Evolutionary conservation across 2,888 invertebrate genomes (phyloP), one percentile per base, ranked within the genome.

Genomic region (Maniola hyperantus): DNA sequence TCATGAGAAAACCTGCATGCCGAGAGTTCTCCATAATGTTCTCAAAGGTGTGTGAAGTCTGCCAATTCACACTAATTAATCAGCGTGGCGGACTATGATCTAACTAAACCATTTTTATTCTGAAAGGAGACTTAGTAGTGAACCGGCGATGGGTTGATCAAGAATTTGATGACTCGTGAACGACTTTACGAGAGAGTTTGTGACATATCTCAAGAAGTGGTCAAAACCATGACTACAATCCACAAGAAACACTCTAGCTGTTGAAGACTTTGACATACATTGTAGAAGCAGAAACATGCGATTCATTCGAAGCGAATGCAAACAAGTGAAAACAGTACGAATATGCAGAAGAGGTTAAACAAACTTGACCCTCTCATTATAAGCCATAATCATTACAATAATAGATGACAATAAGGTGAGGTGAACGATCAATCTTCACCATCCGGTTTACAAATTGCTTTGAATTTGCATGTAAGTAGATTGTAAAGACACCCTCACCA

Each of bases 291-390:
- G 48, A 48, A 48, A 18, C 18, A 18, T 18, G 46, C 46, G 46
- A 48, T 18, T 46, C 46, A 18, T 46, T 46, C 18, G 46, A 15
- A 46, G 36, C 2, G 15, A 6, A 36, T 36, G 36, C 18, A 36
- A 55, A 36, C 10, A 55, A 36, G 55, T 39, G 55, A 55, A 36
- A 55, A 39, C 36, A 39, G 18, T 18, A 55, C 39, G 55, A 55
- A 55, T 55, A 55, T 36, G 55, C 55, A 55, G 15, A n/a, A 10
- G 15, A 39, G 55, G 36, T 55, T 39, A 55, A 55, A 55, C 55
- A 36, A 36, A 11, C 18, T 55, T 55, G 55, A 55, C 36, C 55
- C 6, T 8, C 18, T 1, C 5, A 55, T n/a, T 18, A 10, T 36
- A 34, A 15, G 36, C 51, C 11, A 18, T 55, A n/a, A 55, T 18